A percentile compares a stretch with the other conserved stretches of the same genome.
These are phyloP conservation scores for Heliconius charithonia DNA, from an alignment of 2,888 invertebrate species.

Conservation along the genomic window DNA sequence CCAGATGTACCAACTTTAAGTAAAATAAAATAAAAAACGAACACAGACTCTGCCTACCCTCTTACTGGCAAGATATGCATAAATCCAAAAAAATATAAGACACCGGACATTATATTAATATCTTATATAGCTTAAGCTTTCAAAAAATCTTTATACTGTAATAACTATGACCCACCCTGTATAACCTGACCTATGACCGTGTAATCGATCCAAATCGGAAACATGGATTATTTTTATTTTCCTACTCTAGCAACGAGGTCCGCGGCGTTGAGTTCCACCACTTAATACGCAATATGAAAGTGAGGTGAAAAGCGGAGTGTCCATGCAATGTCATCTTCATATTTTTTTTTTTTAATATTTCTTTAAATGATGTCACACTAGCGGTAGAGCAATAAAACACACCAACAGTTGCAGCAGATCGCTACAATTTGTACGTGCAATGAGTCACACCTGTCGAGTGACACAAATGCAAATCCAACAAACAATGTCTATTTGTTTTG, in stretches of 20 bases:
- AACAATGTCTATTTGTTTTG: constrained; percentile 28
- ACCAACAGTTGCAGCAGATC: constrained; percentile 32
- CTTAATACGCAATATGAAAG: too few relatives aligned
- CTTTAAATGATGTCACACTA: constrained; percentile 53
- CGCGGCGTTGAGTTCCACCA: too few relatives aligned
- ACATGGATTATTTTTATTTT: too few relatives aligned
- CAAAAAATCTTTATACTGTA: neutral
- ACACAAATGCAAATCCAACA: constrained; percentile 33
- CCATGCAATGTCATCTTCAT: too few relatives aligned
- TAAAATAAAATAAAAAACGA: neutral
- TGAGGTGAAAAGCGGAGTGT: too few relatives aligned
- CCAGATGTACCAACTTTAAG: neutral
- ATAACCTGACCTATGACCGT: too few relatives aligned
- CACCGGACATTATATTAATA: neutral
- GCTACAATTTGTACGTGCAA: constrained; percentile 40
- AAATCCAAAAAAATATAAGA: neutral
- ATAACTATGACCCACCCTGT: too few relatives aligned
- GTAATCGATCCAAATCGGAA: too few relatives aligned
- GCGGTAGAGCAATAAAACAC: constrained; percentile 41
- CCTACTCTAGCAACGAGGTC: too few relatives aligned
- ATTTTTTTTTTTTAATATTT: neutral
- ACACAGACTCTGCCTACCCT: neutral
- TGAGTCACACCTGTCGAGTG: constrained; percentile 40
- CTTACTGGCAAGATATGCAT: neutral
- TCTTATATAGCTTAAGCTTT: neutral